Conservation (phyloP, 2,797 vertebrate genomes). For the Enteromius treurensis region DNA sequence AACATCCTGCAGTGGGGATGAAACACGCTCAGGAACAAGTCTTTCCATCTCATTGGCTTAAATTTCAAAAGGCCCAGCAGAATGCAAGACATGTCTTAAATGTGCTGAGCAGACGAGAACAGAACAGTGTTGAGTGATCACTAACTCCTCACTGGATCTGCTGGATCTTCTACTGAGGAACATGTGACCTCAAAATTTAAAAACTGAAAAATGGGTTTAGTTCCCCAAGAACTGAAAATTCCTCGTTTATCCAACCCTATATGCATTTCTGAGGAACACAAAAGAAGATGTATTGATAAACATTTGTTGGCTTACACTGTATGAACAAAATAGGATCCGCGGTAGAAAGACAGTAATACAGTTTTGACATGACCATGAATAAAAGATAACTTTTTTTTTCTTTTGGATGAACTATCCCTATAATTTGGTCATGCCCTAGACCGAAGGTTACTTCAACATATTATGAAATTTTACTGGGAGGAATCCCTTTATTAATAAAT, state of each 20-base stretch:
- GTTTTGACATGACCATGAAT: not conserved
- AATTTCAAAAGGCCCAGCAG: constrained; percentile 74
- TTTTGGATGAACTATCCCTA: not conserved
- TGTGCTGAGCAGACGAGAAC: constrained; percentile 74
- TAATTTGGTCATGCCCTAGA: not conserved
- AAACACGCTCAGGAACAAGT: constrained; percentile 75
- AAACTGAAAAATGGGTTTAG: not conserved
- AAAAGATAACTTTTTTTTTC: not conserved
- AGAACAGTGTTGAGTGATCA: constrained; percentile 57
- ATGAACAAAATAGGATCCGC: not conserved
- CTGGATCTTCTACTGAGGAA: constrained; percentile 2
- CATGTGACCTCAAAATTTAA: not conserved
- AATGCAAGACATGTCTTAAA: constrained; percentile 78
- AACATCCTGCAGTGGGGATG: constrained; percentile 80
- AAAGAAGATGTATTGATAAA: not conserved
- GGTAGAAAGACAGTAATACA: not conserved
- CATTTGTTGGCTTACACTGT: not conserved
- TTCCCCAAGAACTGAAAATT: not conserved
- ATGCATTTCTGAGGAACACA: not conserved
- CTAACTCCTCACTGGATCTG: constrained; percentile 47
- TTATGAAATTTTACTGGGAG: not conserved
- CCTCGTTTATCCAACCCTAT: not conserved
- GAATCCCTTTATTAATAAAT: not conserved
- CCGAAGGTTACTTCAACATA: not conserved
- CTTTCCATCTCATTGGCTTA: constrained; percentile 74